Evolutionary conservation across 1,140 invertebrate species (phyloP).

Genomic region (Drusus annulatus): DNA sequence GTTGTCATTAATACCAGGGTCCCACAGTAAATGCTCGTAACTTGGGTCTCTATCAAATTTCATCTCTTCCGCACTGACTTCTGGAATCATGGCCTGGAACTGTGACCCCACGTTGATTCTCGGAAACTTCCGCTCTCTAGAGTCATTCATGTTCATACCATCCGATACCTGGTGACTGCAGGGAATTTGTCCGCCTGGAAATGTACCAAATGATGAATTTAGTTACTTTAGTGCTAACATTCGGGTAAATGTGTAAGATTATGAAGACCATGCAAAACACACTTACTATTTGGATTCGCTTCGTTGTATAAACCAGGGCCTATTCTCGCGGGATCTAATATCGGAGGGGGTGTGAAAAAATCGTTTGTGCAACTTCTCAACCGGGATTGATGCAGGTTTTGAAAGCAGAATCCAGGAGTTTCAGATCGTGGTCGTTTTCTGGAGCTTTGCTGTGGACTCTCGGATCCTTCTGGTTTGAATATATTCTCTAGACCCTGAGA

Average conservation of each 20-base stretch:
- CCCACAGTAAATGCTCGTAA: slow-evolving; percentile 87
- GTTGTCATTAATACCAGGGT: slow-evolving; percentile 82
- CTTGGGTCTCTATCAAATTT: slow-evolving; percentile 67
- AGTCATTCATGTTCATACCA: slow-evolving; percentile 49
- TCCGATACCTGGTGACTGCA: slow-evolving; percentile 54
- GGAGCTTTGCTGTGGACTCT: slow-evolving; percentile 75
- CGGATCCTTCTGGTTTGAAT: slow-evolving; percentile 79
- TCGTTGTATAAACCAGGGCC: slow-evolving; percentile 89
- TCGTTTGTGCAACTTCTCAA: slow-evolving; percentile 73
- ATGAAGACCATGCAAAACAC: slow-evolving; percentile 12
- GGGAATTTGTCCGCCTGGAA: slow-evolving; percentile 43
- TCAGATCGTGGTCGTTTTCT: slow-evolving; percentile 69
- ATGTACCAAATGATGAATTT: neutral
- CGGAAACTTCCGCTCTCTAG: slow-evolving; percentile 58
- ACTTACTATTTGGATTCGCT: slow-evolving; percentile 63
- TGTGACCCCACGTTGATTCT: slow-evolving; percentile 91
- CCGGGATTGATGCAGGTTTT: slow-evolving; percentile 71
- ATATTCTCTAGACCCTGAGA: slow-evolving; percentile 63
- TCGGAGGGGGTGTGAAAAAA: slow-evolving; percentile 92
- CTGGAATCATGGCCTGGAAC: slow-evolving; percentile 90
- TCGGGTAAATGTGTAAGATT: neutral
- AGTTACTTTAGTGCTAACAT: too few relatives aligned
- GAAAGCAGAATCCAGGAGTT: slow-evolving; percentile 68
- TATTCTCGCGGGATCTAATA: slow-evolving; percentile 89
- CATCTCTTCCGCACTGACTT: slow-evolving; percentile 69